Conservation (phyloP, 2,888 invertebrate species). For the Rhagophthalmus giganteus region DNA sequence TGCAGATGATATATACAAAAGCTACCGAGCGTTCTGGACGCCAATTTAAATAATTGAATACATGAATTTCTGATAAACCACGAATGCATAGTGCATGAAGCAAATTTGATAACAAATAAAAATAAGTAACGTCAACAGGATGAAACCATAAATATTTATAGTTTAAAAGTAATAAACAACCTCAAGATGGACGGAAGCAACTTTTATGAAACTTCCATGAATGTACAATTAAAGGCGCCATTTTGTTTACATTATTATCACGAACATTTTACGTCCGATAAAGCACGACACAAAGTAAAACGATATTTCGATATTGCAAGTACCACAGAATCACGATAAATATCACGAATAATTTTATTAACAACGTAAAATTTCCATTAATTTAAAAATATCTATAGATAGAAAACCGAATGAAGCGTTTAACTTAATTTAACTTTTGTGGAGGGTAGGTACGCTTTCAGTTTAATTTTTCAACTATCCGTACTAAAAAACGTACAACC, state of each 20-base stretch:
- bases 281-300: background rate
- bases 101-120: slow-evolving; percentile 57
- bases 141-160: slow-evolving; percentile 54
- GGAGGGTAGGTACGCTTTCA: too few relatives aligned
- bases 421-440: too few relatives aligned
- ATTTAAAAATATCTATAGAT: too few relatives aligned
- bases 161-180: slow-evolving; percentile 48
- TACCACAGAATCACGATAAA: too few relatives aligned
- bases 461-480: slow-evolving; percentile 8
- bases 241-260: slow-evolving; percentile 40
- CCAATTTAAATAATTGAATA: slow-evolving; percentile 58
- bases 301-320: too few relatives aligned
- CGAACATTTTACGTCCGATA: background rate
- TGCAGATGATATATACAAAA: slow-evolving; percentile 34
- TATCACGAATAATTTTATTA: too few relatives aligned
- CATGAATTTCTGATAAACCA: slow-evolving; percentile 57
- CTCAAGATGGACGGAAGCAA: slow-evolving; percentile 33
- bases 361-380: too few relatives aligned
- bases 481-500: background rate
- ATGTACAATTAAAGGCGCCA: slow-evolving; percentile 40
- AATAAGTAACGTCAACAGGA: slow-evolving; percentile 54
- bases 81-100: slow-evolving; percentile 56
- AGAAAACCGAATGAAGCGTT: background rate
- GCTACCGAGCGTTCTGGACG: slow-evolving; percentile 45
- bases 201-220: slow-evolving; percentile 31